These are phyloP conservation scores for Gerris buenoi DNA, from an alignment of 1,140 invertebrate genomes.

Conservation along the genomic window DNA sequence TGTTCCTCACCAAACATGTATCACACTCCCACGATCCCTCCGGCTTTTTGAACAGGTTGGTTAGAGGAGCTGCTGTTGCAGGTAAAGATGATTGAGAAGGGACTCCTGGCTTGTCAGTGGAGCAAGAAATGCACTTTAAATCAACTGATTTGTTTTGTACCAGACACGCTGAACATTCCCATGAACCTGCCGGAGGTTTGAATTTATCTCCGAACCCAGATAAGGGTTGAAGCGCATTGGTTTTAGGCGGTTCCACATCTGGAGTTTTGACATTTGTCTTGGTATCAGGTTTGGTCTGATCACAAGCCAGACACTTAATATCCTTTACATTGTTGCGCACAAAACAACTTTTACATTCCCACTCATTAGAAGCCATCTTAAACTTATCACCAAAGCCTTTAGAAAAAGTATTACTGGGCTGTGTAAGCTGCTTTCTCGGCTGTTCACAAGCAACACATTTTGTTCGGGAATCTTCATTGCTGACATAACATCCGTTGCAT, in stretches of 20 bases:
- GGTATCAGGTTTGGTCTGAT: neutral
- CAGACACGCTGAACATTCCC: slow-evolving; percentile 44
- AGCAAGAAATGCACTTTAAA: slow-evolving; percentile 31
- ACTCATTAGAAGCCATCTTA: slow-evolving; percentile 7
- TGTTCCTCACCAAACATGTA: slow-evolving; percentile 42
- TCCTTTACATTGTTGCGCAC: slow-evolving; percentile 12
- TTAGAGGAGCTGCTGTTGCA: neutral
- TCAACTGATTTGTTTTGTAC: slow-evolving; percentile 36
- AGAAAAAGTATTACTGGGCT: neutral
- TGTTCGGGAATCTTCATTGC: slow-evolving; percentile 34
- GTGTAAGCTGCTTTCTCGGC: neutral
- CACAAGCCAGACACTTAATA: slow-evolving; percentile 11
- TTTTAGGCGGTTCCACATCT: neutral
- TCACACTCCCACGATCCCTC: slow-evolving; percentile 41
- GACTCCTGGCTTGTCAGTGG: no score
- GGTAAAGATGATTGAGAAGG: no score
- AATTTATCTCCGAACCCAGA: slow-evolving; percentile 18
- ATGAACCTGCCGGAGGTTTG: slow-evolving; percentile 34
- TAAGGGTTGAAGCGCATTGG: neutral
- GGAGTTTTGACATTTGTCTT: neutral
- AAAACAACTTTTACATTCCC: slow-evolving; percentile 16
- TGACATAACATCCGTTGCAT: slow-evolving; percentile 41
- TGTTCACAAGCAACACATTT: slow-evolving; percentile 7
- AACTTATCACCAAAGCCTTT: slow-evolving; percentile 8
- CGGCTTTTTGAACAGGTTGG: slow-evolving; percentile 29